Conservation (phyloP, 2,888 invertebrate species). For the Nomada flava region DNA sequence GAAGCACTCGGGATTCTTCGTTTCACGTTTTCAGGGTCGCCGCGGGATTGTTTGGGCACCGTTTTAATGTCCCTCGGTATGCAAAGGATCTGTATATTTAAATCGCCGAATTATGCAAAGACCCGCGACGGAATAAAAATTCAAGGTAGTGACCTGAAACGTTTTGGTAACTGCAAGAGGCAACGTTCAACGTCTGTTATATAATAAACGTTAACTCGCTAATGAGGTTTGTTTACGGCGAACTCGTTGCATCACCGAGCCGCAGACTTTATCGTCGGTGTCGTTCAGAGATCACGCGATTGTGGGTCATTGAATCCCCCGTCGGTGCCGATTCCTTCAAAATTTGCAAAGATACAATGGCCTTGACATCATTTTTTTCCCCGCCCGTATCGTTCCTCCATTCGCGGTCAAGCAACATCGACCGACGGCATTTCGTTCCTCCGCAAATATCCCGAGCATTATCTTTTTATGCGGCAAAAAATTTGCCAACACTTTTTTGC, state of each 20-base stretch:
- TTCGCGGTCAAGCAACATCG: background rate
- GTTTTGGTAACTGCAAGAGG: background rate
- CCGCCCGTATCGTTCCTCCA: slow-evolving; percentile 7
- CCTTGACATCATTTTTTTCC: slow-evolving; percentile 31
- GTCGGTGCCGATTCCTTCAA: slow-evolving; percentile 2
- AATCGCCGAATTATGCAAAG: background rate
- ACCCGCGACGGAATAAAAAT: background rate
- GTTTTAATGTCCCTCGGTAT: too few relatives aligned
- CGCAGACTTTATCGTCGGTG: background rate
- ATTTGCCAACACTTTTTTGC: background rate
- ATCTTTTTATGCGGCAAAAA: too few relatives aligned
- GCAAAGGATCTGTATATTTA: too few relatives aligned
- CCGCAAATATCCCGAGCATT: too few relatives aligned
- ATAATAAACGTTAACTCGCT: background rate
- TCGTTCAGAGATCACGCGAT: slow-evolving; percentile 27
- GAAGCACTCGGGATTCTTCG: too few relatives aligned
- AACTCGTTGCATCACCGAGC: slow-evolving; percentile 16
- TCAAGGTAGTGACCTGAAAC: background rate
- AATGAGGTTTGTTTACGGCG: slow-evolving; percentile 3
- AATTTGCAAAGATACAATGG: background rate
- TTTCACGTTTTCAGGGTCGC: too few relatives aligned
- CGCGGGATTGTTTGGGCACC: too few relatives aligned
- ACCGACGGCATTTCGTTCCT: background rate
- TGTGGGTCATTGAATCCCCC: slow-evolving; percentile 14
- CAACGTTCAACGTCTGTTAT: background rate